Evolutionary conservation across 1,140 invertebrate genomes (phyloP).

Genomic region (Papilio helenus): DNA sequence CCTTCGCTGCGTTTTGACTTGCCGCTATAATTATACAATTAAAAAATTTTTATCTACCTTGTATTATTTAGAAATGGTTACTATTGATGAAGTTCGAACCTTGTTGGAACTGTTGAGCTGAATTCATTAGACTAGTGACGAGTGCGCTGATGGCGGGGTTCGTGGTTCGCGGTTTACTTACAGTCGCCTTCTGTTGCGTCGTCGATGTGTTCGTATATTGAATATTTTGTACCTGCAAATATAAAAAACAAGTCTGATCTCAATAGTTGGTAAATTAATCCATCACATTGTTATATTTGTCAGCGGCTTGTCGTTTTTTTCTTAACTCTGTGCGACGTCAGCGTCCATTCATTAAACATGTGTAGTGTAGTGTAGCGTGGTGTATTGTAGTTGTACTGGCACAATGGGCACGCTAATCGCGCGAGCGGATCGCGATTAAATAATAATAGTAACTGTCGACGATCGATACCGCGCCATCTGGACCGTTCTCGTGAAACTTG

Average conservation of each 20-base stretch:
- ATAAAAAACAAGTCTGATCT: not conserved
- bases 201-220: slow-evolving; percentile 72
- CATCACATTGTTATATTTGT: not conserved
- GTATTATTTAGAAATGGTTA: not conserved
- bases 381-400: slow-evolving; percentile 28
- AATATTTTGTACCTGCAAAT: slow-evolving; percentile 36
- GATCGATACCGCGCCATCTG: slow-evolving; percentile 73
- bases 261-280: not conserved
- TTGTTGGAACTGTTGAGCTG: slow-evolving; percentile 90
- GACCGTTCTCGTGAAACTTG: slow-evolving; percentile 54
- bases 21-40: slow-evolving; percentile 60
- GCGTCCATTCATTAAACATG: slow-evolving; percentile 66
- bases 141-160: slow-evolving; percentile 90
- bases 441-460: slow-evolving; percentile 60
- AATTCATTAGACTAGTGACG: slow-evolving; percentile 91
- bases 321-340: slow-evolving; percentile 47
- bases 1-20: slow-evolving; percentile 82
- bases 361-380: slow-evolving; percentile 46
- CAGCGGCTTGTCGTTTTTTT: slow-evolving; percentile 17
- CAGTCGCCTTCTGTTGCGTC: slow-evolving; percentile 79
- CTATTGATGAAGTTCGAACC: slow-evolving; percentile 50
- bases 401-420: slow-evolving; percentile 76
- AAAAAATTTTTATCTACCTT: not conserved
- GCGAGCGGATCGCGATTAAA: slow-evolving; percentile 71
- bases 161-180: slow-evolving; percentile 85